Base-by-base conservation (phyloP, 2,113 vertebrate species). In the Callipepla squamata region DNA sequence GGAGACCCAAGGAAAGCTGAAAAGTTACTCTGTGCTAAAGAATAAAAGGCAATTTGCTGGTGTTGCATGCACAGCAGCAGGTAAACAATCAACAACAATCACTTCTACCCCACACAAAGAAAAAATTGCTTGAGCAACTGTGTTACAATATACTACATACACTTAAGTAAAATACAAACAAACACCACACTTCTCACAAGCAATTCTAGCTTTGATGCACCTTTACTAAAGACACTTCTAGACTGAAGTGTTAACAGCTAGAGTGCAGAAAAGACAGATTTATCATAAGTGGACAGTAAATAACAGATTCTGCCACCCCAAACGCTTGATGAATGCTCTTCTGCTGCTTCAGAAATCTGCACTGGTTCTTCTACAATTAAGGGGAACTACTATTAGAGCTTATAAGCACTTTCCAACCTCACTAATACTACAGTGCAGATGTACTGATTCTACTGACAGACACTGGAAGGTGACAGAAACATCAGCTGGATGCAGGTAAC, bases 161-260 rank as follows among this genome's bases (percentile, higher is more conserved):
- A 7, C 32, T 42, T 26, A 66, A 51, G 57, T 48, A 48, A 65
- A 9, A 18, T 8, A 26, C 26, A 55, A 55, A 55, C 18, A 30
- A 30, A 30, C 3, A 11, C 72, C 3, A 0, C 2, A 36, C 23
- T 65, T 23, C 57, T 72, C 57, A 51, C 22, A 6, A 2, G 2
- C 0, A 0, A 14, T 80, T 68, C 57, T 6, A 72, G 62, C 53
- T 59, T 32, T 76, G 20, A 6, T 1, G 30, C 36, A 30, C 36
- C 51, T 28, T 53, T 50, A 50, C 47, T n/a, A 36, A 73, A 85
- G 28, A 45, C n/a, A 65, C 11, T 85, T 61, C 51, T 47, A 59
- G 61, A 38, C 66, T 36, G 50, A 50, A 67, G 55, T 25, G 57
- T 50, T 3, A 16, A 69, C 48, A 82, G 62, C 48, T 53, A n/a